A percentile compares a stretch with the other conserved stretches of the same genome.
phyloP scores from a whole-genome alignment of 1,140 invertebrate genomes.

The Rhizoglyphus robini region DNA sequence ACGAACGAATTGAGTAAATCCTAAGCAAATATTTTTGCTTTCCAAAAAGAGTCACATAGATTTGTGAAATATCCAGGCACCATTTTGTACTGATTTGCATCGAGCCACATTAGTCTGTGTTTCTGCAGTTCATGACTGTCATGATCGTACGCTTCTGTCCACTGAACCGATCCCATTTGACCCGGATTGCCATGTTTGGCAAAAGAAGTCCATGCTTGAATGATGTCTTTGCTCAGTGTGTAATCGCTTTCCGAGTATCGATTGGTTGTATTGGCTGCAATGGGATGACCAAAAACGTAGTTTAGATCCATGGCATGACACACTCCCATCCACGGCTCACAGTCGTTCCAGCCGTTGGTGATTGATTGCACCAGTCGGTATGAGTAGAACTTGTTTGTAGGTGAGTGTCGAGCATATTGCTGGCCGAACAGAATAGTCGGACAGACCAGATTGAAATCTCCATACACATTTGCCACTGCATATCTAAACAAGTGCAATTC shows the following conservation, averaged over 20 bases:
- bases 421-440: conserved; percentile 1
- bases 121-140: too few species aligned
- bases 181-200: conserved; percentile 21
- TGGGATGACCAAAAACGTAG: conserved; percentile 57
- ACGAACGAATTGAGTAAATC: too few species aligned
- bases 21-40: too few species aligned
- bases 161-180: neutral
- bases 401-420: neutral
- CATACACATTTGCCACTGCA: neutral
- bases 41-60: too few species aligned
- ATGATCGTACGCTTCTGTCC: neutral
- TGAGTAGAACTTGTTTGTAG: neutral
- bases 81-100: too few species aligned
- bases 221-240: conserved; percentile 23
- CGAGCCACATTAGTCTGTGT: too few species aligned
- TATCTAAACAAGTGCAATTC: neutral
- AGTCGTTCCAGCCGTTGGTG: conserved; percentile 24
- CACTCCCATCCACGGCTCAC: neutral
- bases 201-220: conserved; percentile 25
- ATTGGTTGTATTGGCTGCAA: conserved; percentile 8
- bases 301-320: conserved; percentile 70
- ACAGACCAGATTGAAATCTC: conserved; percentile 11
- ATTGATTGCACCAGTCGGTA: neutral
- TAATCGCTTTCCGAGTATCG: too few species aligned
- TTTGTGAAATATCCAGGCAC: too few species aligned